Evolutionary conservation across 2,797 vertebrate species (phyloP), one percentile per base, ranked within the genome.

Genomic region (Notolepis coatsorum): DNA sequence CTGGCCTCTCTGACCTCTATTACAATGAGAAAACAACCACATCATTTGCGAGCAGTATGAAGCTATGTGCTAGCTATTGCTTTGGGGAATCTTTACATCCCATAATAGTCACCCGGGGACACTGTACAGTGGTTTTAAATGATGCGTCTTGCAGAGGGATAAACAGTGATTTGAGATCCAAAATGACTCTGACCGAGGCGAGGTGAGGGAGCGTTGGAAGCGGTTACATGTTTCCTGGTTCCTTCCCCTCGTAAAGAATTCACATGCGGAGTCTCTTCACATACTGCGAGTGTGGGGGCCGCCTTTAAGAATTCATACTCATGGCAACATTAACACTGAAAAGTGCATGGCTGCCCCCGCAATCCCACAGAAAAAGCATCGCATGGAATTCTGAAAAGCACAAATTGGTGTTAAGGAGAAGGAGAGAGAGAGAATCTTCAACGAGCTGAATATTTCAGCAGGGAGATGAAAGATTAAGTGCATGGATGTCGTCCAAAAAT

Each of bases 381-480:
- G 12, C 23, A 75, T 46, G 31, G 77, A 48, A 80, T 79, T 80
- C 69, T 68, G 68, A 65, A 80, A 79, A 79, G 72, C 71, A 53
- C 79, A 81, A 87, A 84, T 77, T 76, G 73, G 78, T 68, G 75
- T 86, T 77, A 73, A 76, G 75, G 65, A 35, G 1, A 2, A 2
- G 46, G 27, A 15, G 7, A 12, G n/a, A 23, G 17, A 8, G 45
- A 54, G 41, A 28, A 43, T 56, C 70, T 79, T 80, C 61, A 80
- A 78, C 49, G 75, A 75, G 73, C 72, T 62, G 64, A 77, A 79
- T 84, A 80, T 87, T 85, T 85, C 66, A 77, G 73, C 68, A 49
- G 38, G 37, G 37, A 90, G 88, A 92, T 90, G 84, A 90, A 89
- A 90, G 89, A 93, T 92, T 85, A 90, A 87, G 72, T 72, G 59